Evolutionary conservation across 2,113 vertebrate species (phyloP).

Genomic region (Garra rufa): DNA sequence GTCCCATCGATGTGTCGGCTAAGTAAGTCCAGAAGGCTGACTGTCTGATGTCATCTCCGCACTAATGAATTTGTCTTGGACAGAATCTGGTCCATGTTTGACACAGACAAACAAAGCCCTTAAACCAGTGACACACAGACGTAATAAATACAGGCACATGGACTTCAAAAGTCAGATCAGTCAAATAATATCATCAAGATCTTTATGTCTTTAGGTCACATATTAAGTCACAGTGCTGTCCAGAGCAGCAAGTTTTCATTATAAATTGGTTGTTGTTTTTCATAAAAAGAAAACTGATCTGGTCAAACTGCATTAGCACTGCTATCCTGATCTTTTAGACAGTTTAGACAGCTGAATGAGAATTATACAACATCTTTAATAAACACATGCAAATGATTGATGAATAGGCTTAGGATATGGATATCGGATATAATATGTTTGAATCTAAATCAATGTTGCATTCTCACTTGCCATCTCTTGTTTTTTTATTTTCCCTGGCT

Average conservation of each 20-base stretch:
- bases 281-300: conserved; percentile 25
- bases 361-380: conserved; percentile 35
- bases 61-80: conserved; percentile 69
- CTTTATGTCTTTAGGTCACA: conserved; percentile 39
- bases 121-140: conserved; percentile 27
- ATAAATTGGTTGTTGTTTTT: conserved; percentile 18
- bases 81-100: conserved; percentile 63
- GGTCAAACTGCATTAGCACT: background rate
- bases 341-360: conserved; percentile 41
- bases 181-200: conserved; percentile 30
- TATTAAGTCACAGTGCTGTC: background rate
- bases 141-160: conserved; percentile 43
- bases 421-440: background rate
- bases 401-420: background rate
- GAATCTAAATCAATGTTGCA: background rate
- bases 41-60: conserved; percentile 71
- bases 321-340: conserved; percentile 38
- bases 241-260: conserved; percentile 13
- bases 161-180: conserved; percentile 43
- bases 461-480: background rate
- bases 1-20: conserved; percentile 65
- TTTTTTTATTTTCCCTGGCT: background rate
- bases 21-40: conserved; percentile 66
- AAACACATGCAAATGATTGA: conserved; percentile 35
- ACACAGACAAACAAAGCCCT: conserved; percentile 53